Percentiles rank a stretch among this genome's conserved stretches.
Conservation (phyloP, 2,888 invertebrate species). For the Thysanoteuthis rhombus region DNA sequence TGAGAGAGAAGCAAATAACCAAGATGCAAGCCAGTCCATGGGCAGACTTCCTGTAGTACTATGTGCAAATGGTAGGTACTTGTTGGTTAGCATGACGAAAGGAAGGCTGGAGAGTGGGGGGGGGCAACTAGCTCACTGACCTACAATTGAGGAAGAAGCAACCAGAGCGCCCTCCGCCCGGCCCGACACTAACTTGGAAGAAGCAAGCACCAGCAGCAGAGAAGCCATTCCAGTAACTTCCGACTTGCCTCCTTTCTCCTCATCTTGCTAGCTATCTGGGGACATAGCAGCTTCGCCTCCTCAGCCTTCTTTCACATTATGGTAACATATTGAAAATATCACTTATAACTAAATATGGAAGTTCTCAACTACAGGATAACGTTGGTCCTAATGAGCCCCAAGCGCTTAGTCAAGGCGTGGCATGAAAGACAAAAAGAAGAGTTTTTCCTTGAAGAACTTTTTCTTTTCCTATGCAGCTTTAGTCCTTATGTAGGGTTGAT, state of each 20-base stretch:
- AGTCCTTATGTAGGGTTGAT: no score
- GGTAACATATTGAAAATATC: neutral
- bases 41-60: neutral
- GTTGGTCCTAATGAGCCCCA: neutral
- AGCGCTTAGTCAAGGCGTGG: neutral
- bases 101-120: neutral
- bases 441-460: no score
- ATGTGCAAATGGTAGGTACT: neutral
- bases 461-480: no score
- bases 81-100: neutral
- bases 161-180: neutral
- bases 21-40: neutral
- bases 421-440: neutral
- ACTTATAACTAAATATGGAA: conserved; percentile 12
- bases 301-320: neutral
- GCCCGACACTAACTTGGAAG: neutral
- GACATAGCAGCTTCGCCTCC: neutral
- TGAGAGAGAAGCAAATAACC: neutral
- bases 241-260: neutral
- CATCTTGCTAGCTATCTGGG: neutral
- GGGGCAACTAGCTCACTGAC: neutral
- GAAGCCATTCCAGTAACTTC: neutral
- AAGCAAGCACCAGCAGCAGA: neutral
- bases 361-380: neutral
- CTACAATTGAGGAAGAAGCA: neutral